phyloP scores from a whole-genome alignment of 2,888 invertebrate genomes.

The Adela reaumurella region DNA sequence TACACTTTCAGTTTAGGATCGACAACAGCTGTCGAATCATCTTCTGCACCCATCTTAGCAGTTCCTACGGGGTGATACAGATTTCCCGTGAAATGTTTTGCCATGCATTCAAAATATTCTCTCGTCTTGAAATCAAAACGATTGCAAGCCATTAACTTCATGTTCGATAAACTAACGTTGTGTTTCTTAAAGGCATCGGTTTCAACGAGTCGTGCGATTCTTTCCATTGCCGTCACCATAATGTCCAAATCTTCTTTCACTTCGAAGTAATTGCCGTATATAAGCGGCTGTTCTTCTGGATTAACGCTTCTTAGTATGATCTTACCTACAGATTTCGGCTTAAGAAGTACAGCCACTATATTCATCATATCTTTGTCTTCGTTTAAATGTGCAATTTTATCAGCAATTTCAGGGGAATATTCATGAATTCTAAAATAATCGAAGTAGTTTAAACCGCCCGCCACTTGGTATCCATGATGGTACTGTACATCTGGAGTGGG shows the following conservation, averaged over 20 bases:
- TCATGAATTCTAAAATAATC: constrained; percentile 10
- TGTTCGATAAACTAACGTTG: constrained; percentile 19
- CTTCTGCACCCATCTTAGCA: constrained; percentile 65
- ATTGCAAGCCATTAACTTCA: constrained; percentile 16
- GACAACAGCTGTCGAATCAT: constrained; percentile 60
- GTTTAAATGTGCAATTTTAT: constrained; percentile 10
- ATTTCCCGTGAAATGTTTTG: constrained; percentile 61
- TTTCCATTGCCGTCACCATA: constrained; percentile 26
- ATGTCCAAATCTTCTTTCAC: constrained; percentile 45
- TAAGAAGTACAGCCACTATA: constrained; percentile 17
- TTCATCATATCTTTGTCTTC: constrained; percentile 17
- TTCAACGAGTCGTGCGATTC: constrained; percentile 22
- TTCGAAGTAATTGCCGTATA: constrained; percentile 56
- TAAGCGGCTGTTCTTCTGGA: constrained; percentile 51
- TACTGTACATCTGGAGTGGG: constrained; percentile 34
- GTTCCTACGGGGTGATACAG: constrained; percentile 69
- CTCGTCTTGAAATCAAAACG: constrained; percentile 29
- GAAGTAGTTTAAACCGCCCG: constrained; percentile 4
- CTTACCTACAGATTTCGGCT: constrained; percentile 47
- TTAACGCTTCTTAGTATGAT: constrained; percentile 48
- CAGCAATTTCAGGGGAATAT: constrained; percentile 9
- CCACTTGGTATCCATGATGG: constrained; percentile 19
- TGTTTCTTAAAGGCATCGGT: constrained; percentile 31
- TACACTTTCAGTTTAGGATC: constrained; percentile 59
- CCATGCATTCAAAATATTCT: constrained; percentile 64